Evolutionary conservation across 1,140 invertebrate species (phyloP).

Genomic region (Chlorops oryzae): DNA sequence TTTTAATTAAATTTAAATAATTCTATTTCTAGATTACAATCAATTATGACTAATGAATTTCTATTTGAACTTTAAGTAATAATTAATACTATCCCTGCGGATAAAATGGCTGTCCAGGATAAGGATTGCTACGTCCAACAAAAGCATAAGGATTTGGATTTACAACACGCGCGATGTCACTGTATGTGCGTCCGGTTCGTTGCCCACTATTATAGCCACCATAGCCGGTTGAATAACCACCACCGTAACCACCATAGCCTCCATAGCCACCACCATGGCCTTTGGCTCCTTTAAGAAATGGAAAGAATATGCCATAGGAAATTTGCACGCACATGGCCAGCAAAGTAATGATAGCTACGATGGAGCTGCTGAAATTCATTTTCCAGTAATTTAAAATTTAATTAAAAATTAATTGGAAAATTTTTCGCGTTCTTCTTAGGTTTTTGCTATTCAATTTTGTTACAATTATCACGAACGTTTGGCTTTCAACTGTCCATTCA

Average conservation of each 20-base stretch:
- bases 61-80: neutral
- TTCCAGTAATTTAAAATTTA: too few relatives aligned
- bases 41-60: too few relatives aligned
- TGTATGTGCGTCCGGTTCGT: slow-evolving; percentile 32
- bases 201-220: slow-evolving; percentile 1
- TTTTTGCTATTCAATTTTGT: too few relatives aligned
- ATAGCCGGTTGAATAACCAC: neutral
- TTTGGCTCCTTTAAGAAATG: neutral
- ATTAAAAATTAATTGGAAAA: too few relatives aligned
- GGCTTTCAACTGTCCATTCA: too few relatives aligned
- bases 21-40: too few relatives aligned
- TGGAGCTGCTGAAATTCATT: too few relatives aligned
- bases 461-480: too few relatives aligned
- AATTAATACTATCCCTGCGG: slow-evolving; percentile 15
- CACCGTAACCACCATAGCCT: neutral
- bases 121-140: slow-evolving; percentile 16
- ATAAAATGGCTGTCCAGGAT: slow-evolving; percentile 38
- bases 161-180: slow-evolving; percentile 34
- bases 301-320: neutral
- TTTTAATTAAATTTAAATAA: too few relatives aligned
- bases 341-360: too few relatives aligned
- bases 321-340: too few relatives aligned
- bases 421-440: too few relatives aligned
- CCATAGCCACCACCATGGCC: slow-evolving; percentile 2
- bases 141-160: slow-evolving; percentile 36